These are phyloP conservation scores for Melanotaenia duboulayi DNA, from an alignment of 2,113 vertebrate genomes.

Conservation along the genomic window DNA sequence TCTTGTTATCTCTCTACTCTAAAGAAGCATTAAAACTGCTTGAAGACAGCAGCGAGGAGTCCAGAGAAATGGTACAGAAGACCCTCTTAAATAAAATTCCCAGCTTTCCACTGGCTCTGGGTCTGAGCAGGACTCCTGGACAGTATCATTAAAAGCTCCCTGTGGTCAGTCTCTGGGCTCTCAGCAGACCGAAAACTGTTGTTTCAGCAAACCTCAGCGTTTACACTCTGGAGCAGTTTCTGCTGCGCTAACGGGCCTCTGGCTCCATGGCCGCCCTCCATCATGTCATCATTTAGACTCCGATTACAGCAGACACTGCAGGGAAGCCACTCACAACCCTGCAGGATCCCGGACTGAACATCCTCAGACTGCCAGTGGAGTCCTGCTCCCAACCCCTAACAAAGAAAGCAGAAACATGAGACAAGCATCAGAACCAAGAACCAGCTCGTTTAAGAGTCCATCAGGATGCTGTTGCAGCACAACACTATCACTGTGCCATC, in stretches of 20 bases:
- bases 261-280: conserved; percentile 30
- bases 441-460: neutral
- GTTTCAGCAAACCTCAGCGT: conserved; percentile 60
- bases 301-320: conserved; percentile 7
- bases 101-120: neutral
- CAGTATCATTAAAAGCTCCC: conserved; percentile 60
- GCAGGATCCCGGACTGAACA: neutral
- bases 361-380: neutral
- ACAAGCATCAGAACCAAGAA: too few relatives aligned
- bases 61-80: too few relatives aligned
- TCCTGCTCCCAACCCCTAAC: neutral
- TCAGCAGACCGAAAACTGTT: conserved; percentile 49
- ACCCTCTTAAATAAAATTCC: conserved; percentile 7
- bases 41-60: too few relatives aligned
- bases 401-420: neutral
- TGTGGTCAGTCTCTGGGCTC: conserved; percentile 51
- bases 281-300: conserved; percentile 24
- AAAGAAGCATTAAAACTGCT: too few relatives aligned
- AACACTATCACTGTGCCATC: too few relatives aligned
- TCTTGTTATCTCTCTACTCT: too few relatives aligned
- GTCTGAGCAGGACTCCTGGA: conserved; percentile 38
- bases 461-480: too few relatives aligned
- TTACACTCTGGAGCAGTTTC: conserved; percentile 49
- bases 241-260: conserved; percentile 36
- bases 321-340: conserved; percentile 1